Percentiles rank a stretch among this genome's conserved stretches.
Evolutionary conservation across 92 coral and sea anemone species (phyloP).

Genomic region (Scolanthus callimorphus): DNA sequence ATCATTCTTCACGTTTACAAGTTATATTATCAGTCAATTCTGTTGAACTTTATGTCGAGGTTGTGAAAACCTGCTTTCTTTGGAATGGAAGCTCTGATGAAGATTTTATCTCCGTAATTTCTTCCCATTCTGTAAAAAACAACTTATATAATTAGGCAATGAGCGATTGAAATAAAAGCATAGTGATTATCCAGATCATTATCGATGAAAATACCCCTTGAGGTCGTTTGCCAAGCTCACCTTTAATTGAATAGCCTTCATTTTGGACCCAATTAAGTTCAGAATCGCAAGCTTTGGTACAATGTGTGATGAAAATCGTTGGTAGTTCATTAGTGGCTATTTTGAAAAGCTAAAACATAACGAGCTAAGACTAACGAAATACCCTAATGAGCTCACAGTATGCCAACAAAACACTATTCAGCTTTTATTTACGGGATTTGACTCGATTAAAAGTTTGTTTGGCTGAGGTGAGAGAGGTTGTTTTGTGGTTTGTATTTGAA

Average conservation of each 20-base stretch:
- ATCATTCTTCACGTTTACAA: too few relatives aligned
- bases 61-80: too few relatives aligned
- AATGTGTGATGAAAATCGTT: slow-evolving; percentile 1
- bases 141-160: slow-evolving; percentile 1
- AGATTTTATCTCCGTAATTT: too few relatives aligned
- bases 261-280: not conserved
- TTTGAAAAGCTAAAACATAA: not conserved
- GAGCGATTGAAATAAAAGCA: too few relatives aligned
- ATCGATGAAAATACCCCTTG: too few relatives aligned
- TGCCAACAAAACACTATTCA: not conserved
- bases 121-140: too few relatives aligned
- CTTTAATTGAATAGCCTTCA: not conserved
- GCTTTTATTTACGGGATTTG: not conserved
- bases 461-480: not conserved
- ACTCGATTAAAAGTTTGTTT: not conserved
- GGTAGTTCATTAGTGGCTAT: not conserved
- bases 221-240: too few relatives aligned
- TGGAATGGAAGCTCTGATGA: too few relatives aligned
- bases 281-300: not conserved
- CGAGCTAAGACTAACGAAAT: not conserved
- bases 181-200: too few relatives aligned
- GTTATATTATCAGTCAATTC: too few relatives aligned
- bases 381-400: not conserved
- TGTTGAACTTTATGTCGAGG: too few relatives aligned
- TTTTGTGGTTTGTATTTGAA: not conserved